Conservation (phyloP, 2,797 vertebrate species). For the Phoeniculus purpureus region DNA sequence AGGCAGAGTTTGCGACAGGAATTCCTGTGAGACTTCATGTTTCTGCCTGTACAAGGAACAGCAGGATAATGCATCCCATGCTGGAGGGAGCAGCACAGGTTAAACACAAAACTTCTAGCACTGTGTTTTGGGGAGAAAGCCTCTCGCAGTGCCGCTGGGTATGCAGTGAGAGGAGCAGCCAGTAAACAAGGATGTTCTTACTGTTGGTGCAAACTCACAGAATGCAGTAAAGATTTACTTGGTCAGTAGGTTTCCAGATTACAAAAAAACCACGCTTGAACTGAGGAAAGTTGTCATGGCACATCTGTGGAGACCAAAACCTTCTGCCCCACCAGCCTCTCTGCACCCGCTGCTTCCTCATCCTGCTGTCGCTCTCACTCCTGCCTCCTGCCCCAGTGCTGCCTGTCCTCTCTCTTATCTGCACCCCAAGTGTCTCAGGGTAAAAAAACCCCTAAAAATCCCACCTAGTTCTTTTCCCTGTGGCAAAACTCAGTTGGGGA, state of each 20-base stretch:
- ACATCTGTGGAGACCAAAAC: neutral
- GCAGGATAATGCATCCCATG: fast-evolving
- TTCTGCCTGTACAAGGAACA: fast-evolving
- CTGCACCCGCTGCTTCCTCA: neutral
- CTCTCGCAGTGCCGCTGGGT: neutral
- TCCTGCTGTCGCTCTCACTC: fast-evolving
- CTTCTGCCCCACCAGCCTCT: neutral
- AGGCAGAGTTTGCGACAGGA: neutral
- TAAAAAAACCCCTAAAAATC: neutral
- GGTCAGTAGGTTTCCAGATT: neutral
- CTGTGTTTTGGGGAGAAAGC: neutral
- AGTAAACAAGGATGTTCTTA: neutral
- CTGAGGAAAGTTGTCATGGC: neutral
- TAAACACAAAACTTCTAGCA: fast-evolving
- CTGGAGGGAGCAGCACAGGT: neutral
- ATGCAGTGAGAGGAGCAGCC: neutral
- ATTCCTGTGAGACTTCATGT: fast-evolving
- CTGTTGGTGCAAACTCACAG: fast-evolving
- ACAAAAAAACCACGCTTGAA: neutral
- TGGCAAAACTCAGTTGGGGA: neutral
- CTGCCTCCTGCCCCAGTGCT: neutral
- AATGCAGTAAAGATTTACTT: neutral
- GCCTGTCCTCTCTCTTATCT: neutral
- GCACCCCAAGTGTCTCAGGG: neutral
- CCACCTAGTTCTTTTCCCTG: neutral